phyloP scores from a whole-genome alignment of 1,140 invertebrate genomes.

The Leptinotarsa defecta region DNA sequence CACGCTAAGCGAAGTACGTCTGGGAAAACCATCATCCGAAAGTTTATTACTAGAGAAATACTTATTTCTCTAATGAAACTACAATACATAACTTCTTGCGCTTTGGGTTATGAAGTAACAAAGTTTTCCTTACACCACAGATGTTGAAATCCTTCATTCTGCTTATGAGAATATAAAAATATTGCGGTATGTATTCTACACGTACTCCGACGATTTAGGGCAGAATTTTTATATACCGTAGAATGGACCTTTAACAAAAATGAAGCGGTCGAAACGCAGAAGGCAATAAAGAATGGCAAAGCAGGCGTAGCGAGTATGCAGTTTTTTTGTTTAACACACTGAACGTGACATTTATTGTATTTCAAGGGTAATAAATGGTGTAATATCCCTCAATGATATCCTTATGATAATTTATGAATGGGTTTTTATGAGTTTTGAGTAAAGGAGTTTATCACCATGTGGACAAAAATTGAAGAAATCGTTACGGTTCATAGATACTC shows the following conservation, averaged over 20 bases:
- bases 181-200: not conserved
- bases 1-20: too few relatives aligned
- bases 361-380: not conserved
- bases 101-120: not conserved
- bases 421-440: too few relatives aligned
- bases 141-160: not conserved
- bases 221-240: too few relatives aligned
- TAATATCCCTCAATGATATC: not conserved
- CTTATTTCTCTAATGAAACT: not conserved
- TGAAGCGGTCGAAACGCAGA: not conserved
- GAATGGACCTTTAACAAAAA: not conserved
- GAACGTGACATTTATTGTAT: not conserved
- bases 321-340: not conserved
- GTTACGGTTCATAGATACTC: too few relatives aligned
- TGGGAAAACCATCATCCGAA: too few relatives aligned
- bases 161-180: not conserved
- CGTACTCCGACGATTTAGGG: too few relatives aligned
- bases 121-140: not conserved
- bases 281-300: not conserved
- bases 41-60: too few relatives aligned
- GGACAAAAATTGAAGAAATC: too few relatives aligned
- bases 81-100: not conserved
- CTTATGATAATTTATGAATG: not conserved
- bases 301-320: not conserved
- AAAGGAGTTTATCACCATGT: too few relatives aligned